A percentile compares a stretch with the other conserved stretches of the same genome.
Evolutionary conservation across 2,888 invertebrate genomes (phyloP).

Genomic region (Cryptops parisi): DNA sequence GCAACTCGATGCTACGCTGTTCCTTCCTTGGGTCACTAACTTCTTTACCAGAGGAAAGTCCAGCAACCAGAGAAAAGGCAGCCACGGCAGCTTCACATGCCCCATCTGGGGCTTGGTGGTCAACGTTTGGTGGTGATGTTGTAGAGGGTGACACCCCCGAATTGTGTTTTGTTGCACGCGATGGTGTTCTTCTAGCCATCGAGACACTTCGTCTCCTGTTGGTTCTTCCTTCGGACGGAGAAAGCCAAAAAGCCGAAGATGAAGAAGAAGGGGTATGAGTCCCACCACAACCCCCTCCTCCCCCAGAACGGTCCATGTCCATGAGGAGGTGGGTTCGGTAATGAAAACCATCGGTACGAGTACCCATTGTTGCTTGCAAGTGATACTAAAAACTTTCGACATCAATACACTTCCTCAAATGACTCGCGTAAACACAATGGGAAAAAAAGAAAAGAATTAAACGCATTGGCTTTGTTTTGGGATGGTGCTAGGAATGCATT

Average conservation of each 20-base stretch:
- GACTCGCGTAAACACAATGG: too few relatives aligned
- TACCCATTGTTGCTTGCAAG: neutral
- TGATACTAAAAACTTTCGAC: too few relatives aligned
- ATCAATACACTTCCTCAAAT: too few relatives aligned
- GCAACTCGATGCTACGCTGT: neutral
- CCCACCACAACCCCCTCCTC: too few relatives aligned
- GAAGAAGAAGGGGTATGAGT: too few relatives aligned
- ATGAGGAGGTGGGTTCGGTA: constrained; percentile 8
- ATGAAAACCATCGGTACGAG: neutral
- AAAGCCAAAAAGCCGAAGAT: neutral
- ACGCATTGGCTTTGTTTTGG: too few relatives aligned
- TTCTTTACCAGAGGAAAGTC: neutral
- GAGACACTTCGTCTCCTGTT: neutral
- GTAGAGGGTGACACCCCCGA: neutral
- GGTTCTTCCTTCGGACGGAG: neutral
- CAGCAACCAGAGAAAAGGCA: neutral
- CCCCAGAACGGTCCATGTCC: neutral
- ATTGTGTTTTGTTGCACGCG: too few relatives aligned
- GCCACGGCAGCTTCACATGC: neutral
- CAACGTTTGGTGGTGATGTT: neutral
- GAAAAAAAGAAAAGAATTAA: too few relatives aligned
- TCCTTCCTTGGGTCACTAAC: neutral
- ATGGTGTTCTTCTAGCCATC: neutral
- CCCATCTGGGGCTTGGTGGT: neutral
- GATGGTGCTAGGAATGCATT: too few relatives aligned